Conservation (phyloP, 2,797 vertebrate genomes). For the Amazona finschi region DNA sequence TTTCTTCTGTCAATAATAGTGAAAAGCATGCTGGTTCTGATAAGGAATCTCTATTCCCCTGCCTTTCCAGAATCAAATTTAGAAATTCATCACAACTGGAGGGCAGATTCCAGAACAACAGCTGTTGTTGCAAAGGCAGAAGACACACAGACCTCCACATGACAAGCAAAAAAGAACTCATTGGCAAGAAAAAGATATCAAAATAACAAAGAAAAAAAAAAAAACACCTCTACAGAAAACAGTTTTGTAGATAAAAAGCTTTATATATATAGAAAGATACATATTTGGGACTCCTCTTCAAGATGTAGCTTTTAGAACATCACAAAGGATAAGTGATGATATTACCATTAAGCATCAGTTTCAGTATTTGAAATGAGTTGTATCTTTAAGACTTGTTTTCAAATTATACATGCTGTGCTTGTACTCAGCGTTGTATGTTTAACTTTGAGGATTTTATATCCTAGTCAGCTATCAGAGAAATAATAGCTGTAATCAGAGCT, state of each 20-base stretch:
- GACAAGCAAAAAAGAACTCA: background rate
- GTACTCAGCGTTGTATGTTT: background rate
- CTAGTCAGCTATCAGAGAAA: background rate
- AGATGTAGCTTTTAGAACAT: background rate
- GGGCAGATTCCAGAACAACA: background rate
- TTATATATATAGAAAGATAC: background rate
- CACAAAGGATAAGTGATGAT: background rate
- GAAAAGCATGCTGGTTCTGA: background rate
- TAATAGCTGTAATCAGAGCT: conserved; percentile 18
- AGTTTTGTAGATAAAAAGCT: background rate
- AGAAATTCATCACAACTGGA: background rate
- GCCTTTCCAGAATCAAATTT: background rate
- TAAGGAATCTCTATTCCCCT: background rate
- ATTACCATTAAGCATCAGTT: background rate
- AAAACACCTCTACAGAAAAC: background rate
- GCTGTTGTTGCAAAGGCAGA: background rate
- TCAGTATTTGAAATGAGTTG: background rate
- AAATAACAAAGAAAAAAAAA: background rate
- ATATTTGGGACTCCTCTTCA: background rate
- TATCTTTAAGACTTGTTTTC: background rate
- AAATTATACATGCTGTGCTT: background rate
- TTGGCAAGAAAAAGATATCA: background rate
- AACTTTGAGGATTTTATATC: background rate
- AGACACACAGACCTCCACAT: background rate
- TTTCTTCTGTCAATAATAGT: background rate